Evolutionary conservation across 37 sponge, comb jelly and placozoan species (phyloP), one percentile per base, ranked within the genome.

Genomic region (Hormiphora californensis): DNA sequence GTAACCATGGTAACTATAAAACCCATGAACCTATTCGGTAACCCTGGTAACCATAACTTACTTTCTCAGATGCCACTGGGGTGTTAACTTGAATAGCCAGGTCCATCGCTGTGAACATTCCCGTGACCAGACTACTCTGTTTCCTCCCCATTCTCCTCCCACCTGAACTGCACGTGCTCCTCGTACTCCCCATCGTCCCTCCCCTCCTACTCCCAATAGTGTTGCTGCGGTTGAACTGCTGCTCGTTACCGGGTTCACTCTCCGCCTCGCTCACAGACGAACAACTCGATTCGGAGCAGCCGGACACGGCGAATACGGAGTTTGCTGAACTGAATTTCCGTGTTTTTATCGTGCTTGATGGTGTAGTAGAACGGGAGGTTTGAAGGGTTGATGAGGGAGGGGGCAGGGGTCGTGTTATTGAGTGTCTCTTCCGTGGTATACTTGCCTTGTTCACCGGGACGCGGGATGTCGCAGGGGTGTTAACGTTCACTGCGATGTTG

Each of bases 281-380:
- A 40, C 81, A 73, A 28, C 81, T 73, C 23, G 81, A 73, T 46
- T 73, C 81, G 8, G 81, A 73, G 81, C 81, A 73, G 17, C 81
- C 81, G 11, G 81, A 73, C 39, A 73, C 39, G 23, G 81, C 38
- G 17, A 73, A 73, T 15, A 73, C 23, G 81, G 81, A 73, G 44
- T 40, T 36, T 1, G 35, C 12, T 27, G 21, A 43, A 12, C 81
- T 36, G 38, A 73, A 43, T 25, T 22, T 7, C 81, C 81, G 35
- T 41, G 41, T 28, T 36, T 73, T 73, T n/a, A 35, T 31, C 7
- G 7, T 57, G 4, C n/a, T 15, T 57, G 61, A 57, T 57, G 30
- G 30, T 19, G n/a, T 12, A 4, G 61, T 28, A 30, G 61, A 21
- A 28, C 61, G n/a, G 81, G 46, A 40, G 44, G 38, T 73, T 22